Evolutionary conservation across 2,113 vertebrate genomes (phyloP), one percentile per base, ranked within the genome.

Genomic region (Gopherus evgoodei): DNA sequence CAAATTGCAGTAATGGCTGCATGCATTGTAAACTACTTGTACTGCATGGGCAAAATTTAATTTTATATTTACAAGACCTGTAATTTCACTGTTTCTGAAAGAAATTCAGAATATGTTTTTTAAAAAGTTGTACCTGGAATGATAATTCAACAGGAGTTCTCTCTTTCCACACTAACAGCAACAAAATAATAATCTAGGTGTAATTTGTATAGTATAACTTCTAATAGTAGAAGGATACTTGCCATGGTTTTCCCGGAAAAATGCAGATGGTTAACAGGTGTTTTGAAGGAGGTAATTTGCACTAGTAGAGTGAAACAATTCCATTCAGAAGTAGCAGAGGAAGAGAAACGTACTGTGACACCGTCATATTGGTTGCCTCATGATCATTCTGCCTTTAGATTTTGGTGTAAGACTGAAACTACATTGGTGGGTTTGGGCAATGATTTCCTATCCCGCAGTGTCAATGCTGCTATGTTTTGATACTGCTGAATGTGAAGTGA

Each of bases 201-300:
- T 94, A 89, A 84, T 89, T 93, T 91, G 76, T 91, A 82, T 88
- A 35, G 87, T 65, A 50, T 72, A 86, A 93, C 86, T 90, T 89
- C n/a, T 95, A 88, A 90, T 1, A 5, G 78, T 93, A 81, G 59
- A 91, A 72, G 91, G 90, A 56, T 87, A 87, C 80, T 86, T 94
- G 78, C 81, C 52, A 21, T 86, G 90, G 85, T 78, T 84, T 90
- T 88, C 91, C 35, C 53, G 94, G 72, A 88, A 94, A 90, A 84
- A 19, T 92, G 93, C 86, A 53, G 59, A 78, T 88, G 86, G 84
- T 88, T 65, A 88, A 78, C 62, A 11, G 10, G n/a, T 78, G 89
- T 72, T 90, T 76, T 5, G 44, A 62, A 62, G 59, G 81, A 88
- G 81, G 54, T 4, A 1, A 89, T 93, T 89, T 86, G 76, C 2